Percentiles rank a stretch among this genome's conserved stretches.
Conservation (phyloP, 2,113 vertebrate species). For the Irena cyanogastra region DNA sequence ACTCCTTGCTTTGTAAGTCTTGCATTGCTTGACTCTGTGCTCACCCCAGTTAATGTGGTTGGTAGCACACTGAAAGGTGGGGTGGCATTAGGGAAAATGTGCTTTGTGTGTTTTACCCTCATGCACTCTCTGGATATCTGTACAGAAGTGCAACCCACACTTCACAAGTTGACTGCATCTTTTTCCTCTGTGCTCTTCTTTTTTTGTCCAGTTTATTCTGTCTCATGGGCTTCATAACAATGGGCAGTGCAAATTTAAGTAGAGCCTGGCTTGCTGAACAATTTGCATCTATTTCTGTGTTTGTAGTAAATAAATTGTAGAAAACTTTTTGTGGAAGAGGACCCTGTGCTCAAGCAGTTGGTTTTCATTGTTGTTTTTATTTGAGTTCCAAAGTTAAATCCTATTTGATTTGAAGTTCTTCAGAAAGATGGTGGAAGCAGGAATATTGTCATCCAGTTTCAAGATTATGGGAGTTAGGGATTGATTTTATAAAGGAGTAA, state of each 20-base stretch:
- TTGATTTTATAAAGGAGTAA: neutral
- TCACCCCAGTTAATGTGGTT: neutral
- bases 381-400: neutral
- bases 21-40: neutral
- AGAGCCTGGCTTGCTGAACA: neutral
- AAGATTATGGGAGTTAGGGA: neutral
- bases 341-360: neutral
- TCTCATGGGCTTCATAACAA: neutral
- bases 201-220: neutral
- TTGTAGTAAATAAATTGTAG: neutral
- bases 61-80: neutral
- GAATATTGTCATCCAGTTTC: neutral
- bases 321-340: neutral
- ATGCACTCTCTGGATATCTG: neutral
- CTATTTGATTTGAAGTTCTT: neutral
- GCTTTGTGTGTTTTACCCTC: fast-evolving
- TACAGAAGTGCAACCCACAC: neutral
- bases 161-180: neutral
- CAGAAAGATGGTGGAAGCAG: neutral
- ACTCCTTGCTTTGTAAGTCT: neutral
- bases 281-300: neutral
- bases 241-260: neutral
- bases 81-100: neutral
- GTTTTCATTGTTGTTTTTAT: neutral
- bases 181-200: neutral